Base-by-base conservation (phyloP, 2,113 vertebrate genomes). In the Poeciliopsis prolifica region DNA sequence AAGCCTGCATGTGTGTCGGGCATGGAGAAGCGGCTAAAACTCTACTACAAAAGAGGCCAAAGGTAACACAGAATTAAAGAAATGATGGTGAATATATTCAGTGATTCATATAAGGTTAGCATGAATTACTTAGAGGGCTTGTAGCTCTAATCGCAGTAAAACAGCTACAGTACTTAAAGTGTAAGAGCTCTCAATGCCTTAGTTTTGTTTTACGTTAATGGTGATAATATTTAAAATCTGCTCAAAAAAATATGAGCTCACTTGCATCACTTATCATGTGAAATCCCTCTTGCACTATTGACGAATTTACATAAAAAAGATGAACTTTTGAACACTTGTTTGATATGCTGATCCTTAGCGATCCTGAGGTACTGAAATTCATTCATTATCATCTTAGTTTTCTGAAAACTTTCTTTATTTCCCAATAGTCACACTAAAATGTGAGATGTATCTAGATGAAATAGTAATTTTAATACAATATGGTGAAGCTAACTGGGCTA, bases 381-480 rank as follows among this genome's bases (percentile, higher is more conserved):
- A 75, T 73, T 70, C 65, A 72, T 82, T 77, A 86, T 75, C 82
- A 74, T 84, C 80, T 68, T 71, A 65, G 73, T 84, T 87, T 85
- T 74, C 70, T 85, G 31, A 65, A 88, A 89, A 86, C 77, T 61
- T 72, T 62, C 75, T 87, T 90, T 84, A 91, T 91, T 91, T 91
- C 89, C 86, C 91, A 80, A 58, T 66, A 85, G 90, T 87, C 84
- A 63, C 67, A 85, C 81, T 79, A 82, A 82, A 81, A 84, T 70
- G 48, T 65, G 65, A 51, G 67, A 61, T 84, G 79, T 75, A 80
- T 72, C 70, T 67, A 65, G 82, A 83, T 82, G 74, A 84, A 91
- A 80, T 77, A 79, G 35, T 81, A 13, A 88, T 85, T 89, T 85
- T 80, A 86, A 90, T 82, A 88, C 80, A 71, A 58, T 74, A 48